Percentiles rank a stretch among this genome's conserved stretches.
Conservation (phyloP, 2,888 invertebrate species). For the Pediacus dermestoides region DNA sequence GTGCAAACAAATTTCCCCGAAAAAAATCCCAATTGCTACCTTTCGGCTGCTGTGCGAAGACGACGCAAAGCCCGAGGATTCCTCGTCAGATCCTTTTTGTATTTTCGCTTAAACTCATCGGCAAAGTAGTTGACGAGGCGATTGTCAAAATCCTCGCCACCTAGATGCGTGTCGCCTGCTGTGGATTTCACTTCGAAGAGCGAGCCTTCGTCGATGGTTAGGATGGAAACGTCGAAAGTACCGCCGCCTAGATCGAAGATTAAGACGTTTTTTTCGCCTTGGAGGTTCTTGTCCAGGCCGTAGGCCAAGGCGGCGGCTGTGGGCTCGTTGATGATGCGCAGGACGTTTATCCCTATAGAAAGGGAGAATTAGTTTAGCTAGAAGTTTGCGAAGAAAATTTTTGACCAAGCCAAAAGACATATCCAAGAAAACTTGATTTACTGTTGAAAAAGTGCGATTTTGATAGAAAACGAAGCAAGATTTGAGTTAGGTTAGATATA, state of each 20-base stretch:
- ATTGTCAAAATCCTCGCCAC: slow-evolving; percentile 68
- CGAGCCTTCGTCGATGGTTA: slow-evolving; percentile 77
- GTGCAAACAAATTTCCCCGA: not conserved
- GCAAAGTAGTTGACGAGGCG: slow-evolving; percentile 56
- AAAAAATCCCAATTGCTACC: too few species aligned
- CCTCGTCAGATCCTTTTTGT: slow-evolving; percentile 49
- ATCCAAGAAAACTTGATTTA: too few species aligned
- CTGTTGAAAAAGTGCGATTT: not conserved
- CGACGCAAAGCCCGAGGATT: slow-evolving; percentile 51
- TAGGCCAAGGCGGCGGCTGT: slow-evolving; percentile 33
- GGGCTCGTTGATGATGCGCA: slow-evolving; percentile 81
- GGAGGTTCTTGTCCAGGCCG: slow-evolving; percentile 34
- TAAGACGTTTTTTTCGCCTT: slow-evolving; percentile 51
- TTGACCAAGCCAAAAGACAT: too few species aligned
- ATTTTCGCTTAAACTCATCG: slow-evolving; percentile 57
- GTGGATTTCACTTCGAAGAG: slow-evolving; percentile 83
- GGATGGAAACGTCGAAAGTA: slow-evolving; percentile 80
- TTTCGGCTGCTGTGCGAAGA: slow-evolving; percentile 53
- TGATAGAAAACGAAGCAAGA: not conserved
- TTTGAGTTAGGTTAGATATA: too few species aligned
- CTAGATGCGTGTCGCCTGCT: slow-evolving; percentile 80
- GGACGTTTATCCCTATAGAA: slow-evolving; percentile 65
- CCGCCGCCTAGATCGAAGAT: slow-evolving; percentile 63
- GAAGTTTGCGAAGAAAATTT: too few species aligned
- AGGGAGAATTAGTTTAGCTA: too few species aligned